These are phyloP conservation scores for Ecdyonurus torrentis DNA, from an alignment of 2,888 invertebrate genomes.

Conservation along the genomic window DNA sequence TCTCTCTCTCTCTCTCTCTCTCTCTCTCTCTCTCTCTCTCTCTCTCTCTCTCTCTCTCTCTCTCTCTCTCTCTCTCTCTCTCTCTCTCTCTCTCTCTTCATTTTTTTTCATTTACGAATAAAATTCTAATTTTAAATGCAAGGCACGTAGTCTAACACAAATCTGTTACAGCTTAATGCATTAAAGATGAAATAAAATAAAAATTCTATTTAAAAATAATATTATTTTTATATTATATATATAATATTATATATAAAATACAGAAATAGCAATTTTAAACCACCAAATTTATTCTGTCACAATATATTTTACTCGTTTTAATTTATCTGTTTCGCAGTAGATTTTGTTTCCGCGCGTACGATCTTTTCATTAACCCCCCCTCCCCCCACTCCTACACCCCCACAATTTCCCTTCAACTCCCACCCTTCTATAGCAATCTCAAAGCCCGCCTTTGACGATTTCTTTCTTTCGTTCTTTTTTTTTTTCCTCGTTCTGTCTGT, in stretches of 20 bases:
- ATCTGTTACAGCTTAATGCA: constrained; percentile 3
- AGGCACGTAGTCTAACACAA: not conserved
- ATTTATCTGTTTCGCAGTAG: not conserved
- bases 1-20: not conserved
- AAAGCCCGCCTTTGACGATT: not conserved
- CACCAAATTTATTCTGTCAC: not conserved
- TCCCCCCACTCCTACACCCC: not conserved
- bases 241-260: not conserved
- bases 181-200: not conserved
- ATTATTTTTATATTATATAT: not conserved
- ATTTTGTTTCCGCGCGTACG: not conserved
- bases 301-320: not conserved
- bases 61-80: not conserved
- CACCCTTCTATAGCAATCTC: not conserved
- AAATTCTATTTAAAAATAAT: not conserved
- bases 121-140: not conserved
- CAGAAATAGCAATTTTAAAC: not conserved
- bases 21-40: constrained; percentile 3
- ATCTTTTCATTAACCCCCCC: constrained; percentile 1
- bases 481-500: not conserved
- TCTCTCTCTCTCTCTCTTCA: not conserved
- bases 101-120: no score
- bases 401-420: not conserved
- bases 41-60: not conserved
- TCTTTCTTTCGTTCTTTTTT: no score